Evolutionary conservation across 23 tunicate species (phyloP), one percentile per base, ranked within the genome.

Genomic region (Styela clava): DNA sequence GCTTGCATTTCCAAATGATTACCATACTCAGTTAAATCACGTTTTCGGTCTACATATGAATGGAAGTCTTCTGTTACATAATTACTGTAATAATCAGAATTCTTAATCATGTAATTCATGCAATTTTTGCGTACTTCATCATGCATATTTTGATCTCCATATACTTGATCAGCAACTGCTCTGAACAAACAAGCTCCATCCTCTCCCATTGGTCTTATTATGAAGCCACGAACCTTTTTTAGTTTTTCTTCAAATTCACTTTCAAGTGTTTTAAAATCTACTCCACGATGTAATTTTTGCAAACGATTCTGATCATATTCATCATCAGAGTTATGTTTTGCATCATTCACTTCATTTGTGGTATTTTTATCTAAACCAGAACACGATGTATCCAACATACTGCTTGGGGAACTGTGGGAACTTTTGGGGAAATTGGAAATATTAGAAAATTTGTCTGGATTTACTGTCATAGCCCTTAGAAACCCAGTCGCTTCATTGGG

Each of bases 1-100:
- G 99, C 99, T 68, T 95, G 99, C 86, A 95, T 86, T 84, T 95
- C 99, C 31, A 90, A 36, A 69, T 95, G 99, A 74, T 95, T 95
- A 24, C 99, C 99, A 68, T 86, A 81, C 33, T 88, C 85, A 34
- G 83, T 71, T 28, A 88, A 85, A 3, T 76, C 36, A 30, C 96
- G 79, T 74, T 95, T 95, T 32, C 99, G 68, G 25, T 81, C 56
- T 9, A 95, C 83, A 68, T 95, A 95, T 23, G 94, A 63, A 27
- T 64, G 63, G 71, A 94, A 94, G 82, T 94, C 94, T 77, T 94
- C 99, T 2, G 99, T 94, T 3, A 94, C 91, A 63, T 85, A 94
- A 73, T 85, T 77, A 2, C 91, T 78, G 70, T 89, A 94, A 82
- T 92, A 94, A 64, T 94, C 99, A 3, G 95, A 77, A 85, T 94